Conservation (phyloP, 2,113 vertebrate genomes). For the Cyanoramphus novaezelandiae region DNA sequence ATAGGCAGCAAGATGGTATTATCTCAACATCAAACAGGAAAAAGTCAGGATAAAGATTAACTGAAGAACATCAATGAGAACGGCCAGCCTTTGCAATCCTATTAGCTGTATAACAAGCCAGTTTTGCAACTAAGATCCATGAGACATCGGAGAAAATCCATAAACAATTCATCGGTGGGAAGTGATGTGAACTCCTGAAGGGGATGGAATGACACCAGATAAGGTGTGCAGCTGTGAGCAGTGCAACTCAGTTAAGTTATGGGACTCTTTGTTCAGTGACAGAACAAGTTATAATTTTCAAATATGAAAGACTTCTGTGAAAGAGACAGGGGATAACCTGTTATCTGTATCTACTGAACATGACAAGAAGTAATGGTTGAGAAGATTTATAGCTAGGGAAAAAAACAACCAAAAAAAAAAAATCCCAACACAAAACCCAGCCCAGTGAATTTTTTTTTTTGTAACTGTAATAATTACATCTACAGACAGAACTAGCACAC, state of each 20-base stretch:
- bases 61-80: neutral
- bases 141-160: neutral
- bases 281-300: neutral
- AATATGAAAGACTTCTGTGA: neutral
- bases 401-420: too few species aligned
- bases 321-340: neutral
- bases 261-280: neutral
- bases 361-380: neutral
- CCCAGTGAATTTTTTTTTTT: neutral
- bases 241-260: neutral
- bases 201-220: neutral
- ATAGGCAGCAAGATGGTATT: neutral
- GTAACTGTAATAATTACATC: neutral
- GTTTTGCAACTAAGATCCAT: neutral
- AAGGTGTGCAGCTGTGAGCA: neutral
- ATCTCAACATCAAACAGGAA: neutral
- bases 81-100: neutral
- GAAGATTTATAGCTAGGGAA: neutral
- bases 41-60: neutral
- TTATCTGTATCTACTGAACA: neutral
- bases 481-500: constrained; percentile 36
- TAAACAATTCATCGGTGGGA: neutral
- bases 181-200: neutral
- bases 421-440: neutral
- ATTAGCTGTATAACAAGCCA: neutral